Evolutionary conservation across 2,113 vertebrate genomes (phyloP), one percentile per base, ranked within the genome.

Genomic region (Lepus americanus): DNA sequence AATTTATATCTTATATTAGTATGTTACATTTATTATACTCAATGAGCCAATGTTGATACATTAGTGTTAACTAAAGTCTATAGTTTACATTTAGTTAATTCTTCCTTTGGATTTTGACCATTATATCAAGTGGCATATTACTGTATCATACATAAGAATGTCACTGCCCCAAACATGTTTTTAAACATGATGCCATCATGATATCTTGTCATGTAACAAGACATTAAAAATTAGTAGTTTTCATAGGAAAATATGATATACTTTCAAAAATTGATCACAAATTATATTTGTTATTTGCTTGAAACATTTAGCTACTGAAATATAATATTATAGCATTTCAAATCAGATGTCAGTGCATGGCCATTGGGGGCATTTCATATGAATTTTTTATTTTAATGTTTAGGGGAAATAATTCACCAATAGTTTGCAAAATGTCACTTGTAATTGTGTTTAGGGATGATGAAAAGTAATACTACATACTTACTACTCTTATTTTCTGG

Each of bases 271-370:
- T 73, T 93, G 12, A 89, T 64, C 9, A 23, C 27, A 93, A 94
- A 77, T 23, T 1, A 13, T 70, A 55, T 72, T 87, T 96, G 31
- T 74, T 90, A 86, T 49, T 93, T 89, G 13, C 93, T 93, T 67
- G 39, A 3, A 79, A 85, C 31, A 82, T 55, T 89, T 94, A 81
- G 23, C 11, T 87, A 36, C 10, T 16, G 39, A 87, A 82, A 76
- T 90, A 22, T 49, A 55, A 89, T 70, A 92, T 73, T 89, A 29
- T n/a, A 59, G 25, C 5, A 85, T 64, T 95, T 95, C 83, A 84
- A 89, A 89, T 61, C 67, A 84, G 73, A n/a, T 87, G 76, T 33
- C 25, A 55, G 74, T 89, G 89, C 33, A 69, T 2, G 91, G 51
- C 1, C 20, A 55, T 66, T 59, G 5, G 4, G 11, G 29, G 17